Conservation (phyloP, 2,888 invertebrate species). For the Lithodes maja region DNA sequence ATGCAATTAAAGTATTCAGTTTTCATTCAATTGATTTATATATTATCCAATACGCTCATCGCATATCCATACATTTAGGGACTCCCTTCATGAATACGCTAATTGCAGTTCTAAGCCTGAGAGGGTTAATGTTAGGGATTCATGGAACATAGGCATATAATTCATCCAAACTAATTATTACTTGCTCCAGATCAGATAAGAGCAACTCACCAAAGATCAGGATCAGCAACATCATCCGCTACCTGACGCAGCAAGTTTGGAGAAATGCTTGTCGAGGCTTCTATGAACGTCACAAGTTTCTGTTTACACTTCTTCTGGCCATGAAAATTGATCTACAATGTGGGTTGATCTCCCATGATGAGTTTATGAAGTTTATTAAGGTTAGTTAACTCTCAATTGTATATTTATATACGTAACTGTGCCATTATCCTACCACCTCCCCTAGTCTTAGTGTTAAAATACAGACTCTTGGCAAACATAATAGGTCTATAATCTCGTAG, state of each 20-base stretch:
- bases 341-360: constrained; percentile 87
- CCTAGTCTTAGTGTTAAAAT: too few species aligned
- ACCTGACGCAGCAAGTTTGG: constrained; percentile 94
- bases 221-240: constrained; percentile 90
- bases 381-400: constrained; percentile 10
- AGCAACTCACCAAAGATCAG: constrained; percentile 89
- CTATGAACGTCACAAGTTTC: constrained; percentile 93
- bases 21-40: too few species aligned
- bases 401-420: too few species aligned
- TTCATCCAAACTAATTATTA: background rate
- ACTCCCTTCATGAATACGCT: too few species aligned
- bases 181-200: constrained; percentile 81
- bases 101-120: too few species aligned
- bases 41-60: too few species aligned
- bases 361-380: constrained; percentile 96
- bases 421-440: too few species aligned
- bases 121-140: too few species aligned
- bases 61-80: too few species aligned
- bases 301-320: constrained; percentile 94
- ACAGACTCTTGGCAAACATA: too few species aligned
- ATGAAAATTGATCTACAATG: constrained; percentile 95
- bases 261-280: constrained; percentile 92
- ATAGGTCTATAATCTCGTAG: too few species aligned
- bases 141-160: background rate
- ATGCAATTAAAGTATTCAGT: too few species aligned